These are phyloP conservation scores for Tineola bisselliella DNA, from an alignment of 2,888 invertebrate genomes.

Conservation along the genomic window DNA sequence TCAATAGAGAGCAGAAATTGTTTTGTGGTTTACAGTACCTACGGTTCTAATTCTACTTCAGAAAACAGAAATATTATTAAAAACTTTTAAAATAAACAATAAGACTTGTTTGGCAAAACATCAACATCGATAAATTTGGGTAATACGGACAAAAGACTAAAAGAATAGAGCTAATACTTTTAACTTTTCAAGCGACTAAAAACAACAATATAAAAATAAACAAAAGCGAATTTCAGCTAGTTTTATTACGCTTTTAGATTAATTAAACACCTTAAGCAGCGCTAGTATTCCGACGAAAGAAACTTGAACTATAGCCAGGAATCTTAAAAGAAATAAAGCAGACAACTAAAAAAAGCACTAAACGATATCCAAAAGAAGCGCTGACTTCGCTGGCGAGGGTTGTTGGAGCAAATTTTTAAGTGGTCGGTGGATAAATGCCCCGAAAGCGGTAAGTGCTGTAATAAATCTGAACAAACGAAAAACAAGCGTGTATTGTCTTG, in stretches of 20 bases:
- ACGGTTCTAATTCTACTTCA: too few species aligned
- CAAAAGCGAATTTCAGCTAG: not conserved
- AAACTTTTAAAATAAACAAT: too few species aligned
- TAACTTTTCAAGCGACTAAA: not conserved
- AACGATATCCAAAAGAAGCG: constrained; percentile 10
- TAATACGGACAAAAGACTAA: not conserved
- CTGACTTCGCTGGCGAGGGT: not conserved
- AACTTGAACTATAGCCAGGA: constrained; percentile 12
- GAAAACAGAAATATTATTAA: too few species aligned
- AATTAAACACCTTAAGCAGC: constrained; percentile 43
- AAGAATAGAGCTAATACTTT: not conserved
- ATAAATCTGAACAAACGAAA: constrained; percentile 50
- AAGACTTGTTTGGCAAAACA: too few species aligned
- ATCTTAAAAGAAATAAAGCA: constrained; percentile 9
- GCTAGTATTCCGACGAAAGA: not conserved
- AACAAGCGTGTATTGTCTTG: constrained; percentile 25
- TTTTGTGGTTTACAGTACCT: too few species aligned
- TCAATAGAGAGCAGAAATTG: too few species aligned
- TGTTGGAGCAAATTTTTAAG: constrained; percentile 5
- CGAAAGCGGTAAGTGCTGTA: constrained; percentile 49
- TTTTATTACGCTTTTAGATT: constrained; percentile 42
- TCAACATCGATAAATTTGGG: not conserved
- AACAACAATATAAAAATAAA: not conserved
- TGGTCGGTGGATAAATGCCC: constrained; percentile 22
- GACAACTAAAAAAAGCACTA: constrained; percentile 6